These are phyloP conservation scores for Thymallus thymallus DNA, from an alignment of 2,113 vertebrate species.

Conservation along the genomic window DNA sequence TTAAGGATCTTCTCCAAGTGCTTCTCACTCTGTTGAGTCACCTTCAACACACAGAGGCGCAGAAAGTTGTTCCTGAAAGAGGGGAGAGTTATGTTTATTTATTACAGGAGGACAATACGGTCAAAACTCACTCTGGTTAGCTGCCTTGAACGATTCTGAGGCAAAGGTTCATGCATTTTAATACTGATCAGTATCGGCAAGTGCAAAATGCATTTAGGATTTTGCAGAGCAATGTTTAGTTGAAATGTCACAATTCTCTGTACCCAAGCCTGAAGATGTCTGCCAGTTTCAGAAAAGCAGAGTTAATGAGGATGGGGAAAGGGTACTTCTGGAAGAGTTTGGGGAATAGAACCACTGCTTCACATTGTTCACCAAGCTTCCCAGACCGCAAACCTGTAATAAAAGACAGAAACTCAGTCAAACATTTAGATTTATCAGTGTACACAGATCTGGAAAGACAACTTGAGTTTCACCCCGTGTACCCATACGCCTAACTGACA, in stretches of 20 bases:
- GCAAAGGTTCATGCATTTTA: background rate
- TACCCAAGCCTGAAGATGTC: conserved; percentile 97
- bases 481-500: no score
- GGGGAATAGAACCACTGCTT: conserved; percentile 95
- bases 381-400: conserved; percentile 86
- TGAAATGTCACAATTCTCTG: conserved; percentile 35
- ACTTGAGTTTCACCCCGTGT: no score
- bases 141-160: background rate
- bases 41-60: conserved; percentile 93
- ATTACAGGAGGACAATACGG: background rate
- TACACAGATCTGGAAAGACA: no score
- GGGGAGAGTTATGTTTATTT: conserved; percentile 17
- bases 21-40: conserved; percentile 98
- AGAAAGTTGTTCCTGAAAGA: conserved; percentile 91
- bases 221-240: background rate
- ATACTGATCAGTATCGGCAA: background rate
- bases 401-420: background rate
- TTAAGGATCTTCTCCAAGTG: conserved; percentile 98
- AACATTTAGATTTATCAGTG: background rate
- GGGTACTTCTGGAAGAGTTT: conserved; percentile 98
- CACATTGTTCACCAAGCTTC: conserved; percentile 95
- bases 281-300: conserved; percentile 93
- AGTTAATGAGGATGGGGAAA: conserved; percentile 97
- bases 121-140: background rate
- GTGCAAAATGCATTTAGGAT: background rate